A percentile compares a stretch with the other conserved stretches of the same genome.
Evolutionary conservation across 2,797 vertebrate species (phyloP).

Genomic region (Enteromius treurensis): DNA sequence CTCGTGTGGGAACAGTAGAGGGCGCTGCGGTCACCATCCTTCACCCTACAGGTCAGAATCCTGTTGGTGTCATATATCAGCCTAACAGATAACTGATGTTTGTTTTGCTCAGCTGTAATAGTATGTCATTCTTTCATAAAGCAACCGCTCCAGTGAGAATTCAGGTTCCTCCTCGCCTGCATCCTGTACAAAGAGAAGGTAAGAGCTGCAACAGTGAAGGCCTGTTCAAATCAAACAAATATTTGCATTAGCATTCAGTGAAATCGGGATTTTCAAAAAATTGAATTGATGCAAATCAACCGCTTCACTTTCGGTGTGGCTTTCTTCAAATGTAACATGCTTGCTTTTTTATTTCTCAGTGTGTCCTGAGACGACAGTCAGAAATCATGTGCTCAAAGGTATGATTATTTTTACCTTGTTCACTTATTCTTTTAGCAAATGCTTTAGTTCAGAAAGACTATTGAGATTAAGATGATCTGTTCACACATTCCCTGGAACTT

Average conservation of each 20-base stretch:
- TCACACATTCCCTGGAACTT: background rate
- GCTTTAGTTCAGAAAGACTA: background rate
- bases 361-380: slow-evolving; percentile 80
- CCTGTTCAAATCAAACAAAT: background rate
- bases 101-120: slow-evolving; percentile 13
- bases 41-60: slow-evolving; percentile 78
- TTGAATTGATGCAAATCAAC: background rate
- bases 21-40: slow-evolving; percentile 81
- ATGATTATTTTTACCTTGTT: slow-evolving; percentile 35
- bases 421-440: background rate
- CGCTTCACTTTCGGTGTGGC: background rate
- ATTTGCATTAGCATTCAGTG: background rate
- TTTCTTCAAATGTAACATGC: background rate
- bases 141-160: slow-evolving; percentile 72
- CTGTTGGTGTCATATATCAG: background rate
- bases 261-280: background rate
- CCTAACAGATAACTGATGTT: background rate
- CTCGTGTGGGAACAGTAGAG: slow-evolving; percentile 74
- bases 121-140: slow-evolving; percentile 51
- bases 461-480: background rate
- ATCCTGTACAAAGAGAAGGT: slow-evolving; percentile 78
- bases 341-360: slow-evolving; percentile 66
- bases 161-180: slow-evolving; percentile 70
- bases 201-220: slow-evolving; percentile 31
- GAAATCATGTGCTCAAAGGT: slow-evolving; percentile 79